Base-by-base conservation (phyloP, 2,888 invertebrate genomes). In the Cybosia mesomella region DNA sequence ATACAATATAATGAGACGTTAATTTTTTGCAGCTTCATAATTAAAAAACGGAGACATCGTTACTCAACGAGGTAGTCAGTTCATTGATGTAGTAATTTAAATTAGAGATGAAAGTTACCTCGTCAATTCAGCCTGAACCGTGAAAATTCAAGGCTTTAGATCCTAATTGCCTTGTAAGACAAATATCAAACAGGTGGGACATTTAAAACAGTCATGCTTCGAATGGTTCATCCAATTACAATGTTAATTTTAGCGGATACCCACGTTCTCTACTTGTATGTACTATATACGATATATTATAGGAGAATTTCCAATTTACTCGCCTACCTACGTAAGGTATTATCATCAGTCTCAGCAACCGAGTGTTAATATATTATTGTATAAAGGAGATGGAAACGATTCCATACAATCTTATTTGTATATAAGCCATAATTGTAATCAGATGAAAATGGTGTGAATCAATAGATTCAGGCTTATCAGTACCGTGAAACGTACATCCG, bases 131-230 rank as follows among this genome's bases (percentile, higher is more conserved):
- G 21, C 61, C 66, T 69, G 70, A 79, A 79, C 73, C 82, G 80
- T 79, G 83, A 83, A 83, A 84, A 83, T 83, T 81, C 79, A 81
- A 84, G 76, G 81, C 71, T 81, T 67, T 71, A 77, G 62, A 72
- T 79, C 69, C 76, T 87, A 89, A 89, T 89, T 87, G 87, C 83
- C 75, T 77, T 77, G 76, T 77, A 83, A 87, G 81, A 85, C 83
- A 87, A 87, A 87, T 83, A 85, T 67, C 77, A 75, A 57, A 67
- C 80, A 78, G 82, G 81, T 83, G 77, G 77, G 71, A 78, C 79
- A 83, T 85, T 84, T 76, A 79, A 82, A 85, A 83, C 71, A 75
- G 74, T 76, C 72, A 79, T 83, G 82, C 81, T 79, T 72, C 82
- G 75, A 86, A 83, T 83, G 82, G 72, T 72, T 70, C 72, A 73